These are phyloP conservation scores for Pterobdella sp. DNA, from an alignment of 2,888 invertebrate species.

Conservation along the genomic window DNA sequence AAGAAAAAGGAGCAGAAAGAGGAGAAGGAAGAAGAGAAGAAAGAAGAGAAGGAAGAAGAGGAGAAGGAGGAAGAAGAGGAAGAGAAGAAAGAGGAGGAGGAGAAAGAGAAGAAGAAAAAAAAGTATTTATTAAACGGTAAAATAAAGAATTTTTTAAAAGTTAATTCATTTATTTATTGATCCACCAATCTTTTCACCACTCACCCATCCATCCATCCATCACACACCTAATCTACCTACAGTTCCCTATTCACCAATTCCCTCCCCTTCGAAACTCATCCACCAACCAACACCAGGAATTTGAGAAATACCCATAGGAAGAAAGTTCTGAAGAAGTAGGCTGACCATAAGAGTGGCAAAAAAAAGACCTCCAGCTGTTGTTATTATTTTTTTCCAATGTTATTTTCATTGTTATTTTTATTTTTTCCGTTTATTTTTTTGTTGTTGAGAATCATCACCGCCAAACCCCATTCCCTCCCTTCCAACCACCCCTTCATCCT, in stretches of 20 bases:
- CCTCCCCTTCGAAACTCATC: no score
- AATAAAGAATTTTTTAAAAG: not conserved
- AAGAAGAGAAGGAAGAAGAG: not conserved
- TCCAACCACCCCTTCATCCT: not conserved
- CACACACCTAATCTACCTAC: not conserved
- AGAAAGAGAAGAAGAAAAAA: not conserved
- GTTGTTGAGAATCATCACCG: not conserved
- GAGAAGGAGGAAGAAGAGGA: not conserved
- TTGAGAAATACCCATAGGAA: slow-evolving; percentile 1
- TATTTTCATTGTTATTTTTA: not conserved
- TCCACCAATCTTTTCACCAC: not conserved
- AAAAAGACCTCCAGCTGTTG: slow-evolving; percentile 13
- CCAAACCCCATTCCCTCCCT: slow-evolving; percentile 1
- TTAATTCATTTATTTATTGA: not conserved
- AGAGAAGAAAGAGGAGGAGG: not conserved
- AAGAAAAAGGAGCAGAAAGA: not conserved
- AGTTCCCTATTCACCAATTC: not conserved
- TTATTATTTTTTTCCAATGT: not conserved
- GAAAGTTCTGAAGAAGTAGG: slow-evolving; percentile 15
- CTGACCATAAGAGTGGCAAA: not conserved
- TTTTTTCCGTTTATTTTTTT: not conserved
- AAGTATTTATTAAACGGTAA: not conserved
- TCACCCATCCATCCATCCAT: not conserved
- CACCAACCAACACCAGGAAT: slow-evolving; percentile 12
- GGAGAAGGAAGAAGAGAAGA: not conserved